Evolutionary conservation across 2,113 vertebrate genomes (phyloP).

Genomic region (Excalfactoria chinensis): DNA sequence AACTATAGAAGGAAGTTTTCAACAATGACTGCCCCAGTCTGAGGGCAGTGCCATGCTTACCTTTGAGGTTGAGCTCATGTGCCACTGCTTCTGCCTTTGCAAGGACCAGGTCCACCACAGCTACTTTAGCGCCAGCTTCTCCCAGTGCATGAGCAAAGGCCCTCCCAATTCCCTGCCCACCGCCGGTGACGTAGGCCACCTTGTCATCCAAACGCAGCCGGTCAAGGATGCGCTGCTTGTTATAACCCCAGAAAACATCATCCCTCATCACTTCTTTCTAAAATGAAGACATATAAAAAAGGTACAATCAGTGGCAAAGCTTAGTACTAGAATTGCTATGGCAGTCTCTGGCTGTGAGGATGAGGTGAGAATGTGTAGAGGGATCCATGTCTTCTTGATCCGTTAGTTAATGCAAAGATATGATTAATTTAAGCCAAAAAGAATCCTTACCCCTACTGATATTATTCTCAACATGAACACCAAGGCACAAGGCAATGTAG

Average conservation of each 20-base stretch:
- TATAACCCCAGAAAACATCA: constrained; percentile 78
- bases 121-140: constrained; percentile 84
- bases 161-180: constrained; percentile 83
- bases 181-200: constrained; percentile 81
- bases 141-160: constrained; percentile 82
- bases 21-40: neutral
- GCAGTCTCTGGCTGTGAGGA: neutral
- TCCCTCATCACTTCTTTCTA: constrained; percentile 62
- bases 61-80: constrained; percentile 81
- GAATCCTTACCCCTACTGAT: neutral
- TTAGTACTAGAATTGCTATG: accelerated
- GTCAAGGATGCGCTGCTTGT: constrained; percentile 71
- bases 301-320: neutral
- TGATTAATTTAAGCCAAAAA: neutral
- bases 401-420: neutral
- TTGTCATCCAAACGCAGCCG: constrained; percentile 79
- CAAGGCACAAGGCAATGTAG: neutral
- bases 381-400: neutral
- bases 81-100: constrained; percentile 79
- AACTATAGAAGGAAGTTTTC: neutral
- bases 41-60: neutral
- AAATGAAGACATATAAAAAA: neutral
- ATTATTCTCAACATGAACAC: neutral
- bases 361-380: accelerated
- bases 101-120: constrained; percentile 77